A percentile compares a stretch with the other conserved stretches of the same genome.
Conservation (phyloP, 2,113 vertebrate species). For the Dermatemys mawii region DNA sequence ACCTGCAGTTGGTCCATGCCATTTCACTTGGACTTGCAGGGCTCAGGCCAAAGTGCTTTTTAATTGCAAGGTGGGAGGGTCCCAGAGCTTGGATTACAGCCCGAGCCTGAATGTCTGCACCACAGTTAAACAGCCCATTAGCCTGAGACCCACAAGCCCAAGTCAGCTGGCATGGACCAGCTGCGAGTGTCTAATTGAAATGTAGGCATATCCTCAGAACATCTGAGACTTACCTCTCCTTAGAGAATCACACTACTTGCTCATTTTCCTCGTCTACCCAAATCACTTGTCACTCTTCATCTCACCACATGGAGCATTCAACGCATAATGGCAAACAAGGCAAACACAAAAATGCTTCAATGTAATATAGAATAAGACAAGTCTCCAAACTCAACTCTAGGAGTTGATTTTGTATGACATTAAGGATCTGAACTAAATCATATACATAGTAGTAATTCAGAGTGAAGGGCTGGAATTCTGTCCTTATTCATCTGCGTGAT, state of each 20-base stretch:
- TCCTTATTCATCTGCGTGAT: background rate
- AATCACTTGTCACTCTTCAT: constrained; percentile 32
- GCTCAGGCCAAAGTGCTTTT: background rate
- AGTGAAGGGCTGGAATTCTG: background rate
- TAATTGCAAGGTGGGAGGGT: background rate
- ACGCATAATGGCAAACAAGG: background rate
- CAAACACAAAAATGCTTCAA: background rate
- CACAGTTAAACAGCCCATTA: background rate
- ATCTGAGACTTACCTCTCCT: background rate
- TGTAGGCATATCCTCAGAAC: background rate
- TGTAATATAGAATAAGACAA: background rate
- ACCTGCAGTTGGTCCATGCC: background rate
- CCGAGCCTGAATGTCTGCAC: no score
- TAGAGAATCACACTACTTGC: background rate
- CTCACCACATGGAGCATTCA: background rate
- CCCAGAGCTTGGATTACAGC: background rate
- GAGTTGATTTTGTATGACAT: background rate
- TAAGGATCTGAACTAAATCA: constrained; percentile 16
- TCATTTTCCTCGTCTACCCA: constrained; percentile 36
- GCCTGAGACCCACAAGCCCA: no score
- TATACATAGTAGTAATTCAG: background rate
- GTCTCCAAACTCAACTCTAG: background rate
- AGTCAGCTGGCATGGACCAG: background rate
- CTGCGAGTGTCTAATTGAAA: background rate
- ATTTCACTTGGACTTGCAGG: background rate